phyloP scores from a whole-genome alignment of 2,113 vertebrate species.

The Xenopus laevis region DNA sequence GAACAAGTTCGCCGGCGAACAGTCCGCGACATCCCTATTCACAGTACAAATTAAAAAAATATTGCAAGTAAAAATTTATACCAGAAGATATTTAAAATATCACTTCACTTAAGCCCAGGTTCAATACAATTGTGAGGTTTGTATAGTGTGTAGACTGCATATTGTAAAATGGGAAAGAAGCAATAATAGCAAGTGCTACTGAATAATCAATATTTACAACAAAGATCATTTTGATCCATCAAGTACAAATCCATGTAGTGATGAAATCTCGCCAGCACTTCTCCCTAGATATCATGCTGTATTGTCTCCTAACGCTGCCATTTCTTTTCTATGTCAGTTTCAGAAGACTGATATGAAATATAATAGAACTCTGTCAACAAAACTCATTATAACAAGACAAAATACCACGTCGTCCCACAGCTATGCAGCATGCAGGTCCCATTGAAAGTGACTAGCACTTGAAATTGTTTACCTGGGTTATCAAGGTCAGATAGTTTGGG shows the following conservation, averaged over 20 bases:
- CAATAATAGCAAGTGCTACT: neutral
- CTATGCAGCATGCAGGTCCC: slow-evolving; percentile 8
- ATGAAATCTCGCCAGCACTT: neutral
- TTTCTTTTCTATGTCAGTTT: slow-evolving; percentile 11
- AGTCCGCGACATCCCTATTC: too few relatives aligned
- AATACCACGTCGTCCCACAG: slow-evolving; percentile 25
- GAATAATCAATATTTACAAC: neutral
- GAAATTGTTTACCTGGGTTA: slow-evolving; percentile 30
- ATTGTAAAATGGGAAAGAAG: neutral
- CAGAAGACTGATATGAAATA: slow-evolving; percentile 24
- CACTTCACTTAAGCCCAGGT: too few relatives aligned
- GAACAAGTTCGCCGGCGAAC: too few relatives aligned
- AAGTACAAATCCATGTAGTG: neutral
- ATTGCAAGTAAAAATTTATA: too few relatives aligned
- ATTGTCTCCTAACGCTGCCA: slow-evolving; percentile 1
- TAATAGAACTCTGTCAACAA: slow-evolving; percentile 35
- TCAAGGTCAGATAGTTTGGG: slow-evolving; percentile 30
- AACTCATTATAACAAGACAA: slow-evolving; percentile 34
- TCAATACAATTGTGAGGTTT: too few relatives aligned
- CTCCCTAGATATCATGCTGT: neutral
- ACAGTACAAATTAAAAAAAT: too few relatives aligned
- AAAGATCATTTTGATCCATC: neutral
- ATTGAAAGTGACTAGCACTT: slow-evolving; percentile 27
- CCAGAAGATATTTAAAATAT: too few relatives aligned
- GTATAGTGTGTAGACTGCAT: too few relatives aligned